A percentile compares a stretch with the other conserved stretches of the same genome.
Conservation (phyloP, 2,113 vertebrate species). For the Carassius auratus region DNA sequence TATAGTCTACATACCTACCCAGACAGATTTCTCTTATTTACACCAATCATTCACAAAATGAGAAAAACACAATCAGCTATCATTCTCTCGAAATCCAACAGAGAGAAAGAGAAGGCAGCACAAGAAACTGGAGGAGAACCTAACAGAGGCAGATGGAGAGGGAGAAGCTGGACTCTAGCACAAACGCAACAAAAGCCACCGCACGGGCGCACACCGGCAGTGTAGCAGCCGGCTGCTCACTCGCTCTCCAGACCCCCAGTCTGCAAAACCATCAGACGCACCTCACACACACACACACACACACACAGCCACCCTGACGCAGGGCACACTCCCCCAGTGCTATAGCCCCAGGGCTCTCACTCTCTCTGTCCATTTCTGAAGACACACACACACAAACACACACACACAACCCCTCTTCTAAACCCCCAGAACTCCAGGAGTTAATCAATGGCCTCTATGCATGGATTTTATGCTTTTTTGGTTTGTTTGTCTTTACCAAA, state of each 20-base stretch:
- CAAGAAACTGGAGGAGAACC: conserved; percentile 28
- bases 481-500: conserved; percentile 56
- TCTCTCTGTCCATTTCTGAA: conserved; percentile 51
- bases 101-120: conserved; percentile 20
- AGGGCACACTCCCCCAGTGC: conserved; percentile 57
- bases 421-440: conserved; percentile 49
- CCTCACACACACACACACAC: conserved; percentile 59
- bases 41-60: conserved; percentile 10
- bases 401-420: conserved; percentile 31
- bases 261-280: conserved; percentile 75
- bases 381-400: conserved; percentile 41
- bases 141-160: conserved; percentile 39
- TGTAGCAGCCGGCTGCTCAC: conserved; percentile 46
- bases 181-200: conserved; percentile 72
- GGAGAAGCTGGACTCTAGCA: conserved; percentile 64
- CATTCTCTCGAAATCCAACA: neutral
- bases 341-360: conserved; percentile 49
- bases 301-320: conserved; percentile 51
- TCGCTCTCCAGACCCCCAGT: conserved; percentile 69
- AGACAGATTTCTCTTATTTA: neutral
- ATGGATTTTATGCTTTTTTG: conserved; percentile 54
- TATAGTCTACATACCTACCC: neutral
- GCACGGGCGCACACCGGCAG: conserved; percentile 60
- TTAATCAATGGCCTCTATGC: conserved; percentile 60
- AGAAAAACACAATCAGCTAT: neutral